Evolutionary conservation across 2,113 vertebrate genomes (phyloP).

Genomic region (Urocitellus parryii): DNA sequence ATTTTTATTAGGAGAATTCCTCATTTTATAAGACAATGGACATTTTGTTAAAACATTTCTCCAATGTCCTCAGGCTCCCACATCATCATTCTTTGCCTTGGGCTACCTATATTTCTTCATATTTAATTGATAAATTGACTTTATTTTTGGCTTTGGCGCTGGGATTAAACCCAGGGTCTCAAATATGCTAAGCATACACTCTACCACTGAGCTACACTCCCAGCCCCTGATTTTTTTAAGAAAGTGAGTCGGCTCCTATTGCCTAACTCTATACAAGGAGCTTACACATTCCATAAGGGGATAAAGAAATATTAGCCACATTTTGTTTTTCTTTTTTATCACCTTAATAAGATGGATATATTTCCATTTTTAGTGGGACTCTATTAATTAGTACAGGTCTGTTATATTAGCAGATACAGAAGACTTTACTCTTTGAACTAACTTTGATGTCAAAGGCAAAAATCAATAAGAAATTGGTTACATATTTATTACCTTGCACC

Average conservation of each 20-base stretch:
- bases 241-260: constrained; percentile 24
- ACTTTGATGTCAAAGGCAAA: constrained; percentile 57
- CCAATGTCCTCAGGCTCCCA: not conserved
- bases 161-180: not conserved
- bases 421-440: constrained; percentile 26
- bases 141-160: not conserved
- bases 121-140: constrained; percentile 53
- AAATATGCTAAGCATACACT: not conserved
- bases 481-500: constrained; percentile 84
- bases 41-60: constrained; percentile 61
- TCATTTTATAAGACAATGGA: constrained; percentile 31
- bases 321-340: constrained; percentile 54
- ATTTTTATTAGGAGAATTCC: constrained; percentile 19
- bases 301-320: constrained; percentile 15
- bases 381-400: not conserved
- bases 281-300: not conserved
- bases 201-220: not conserved
- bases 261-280: not conserved
- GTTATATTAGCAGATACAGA: not conserved
- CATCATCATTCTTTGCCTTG: constrained; percentile 1
- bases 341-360: constrained; percentile 21
- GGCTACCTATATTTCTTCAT: constrained; percentile 9
- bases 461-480: constrained; percentile 38
- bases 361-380: constrained; percentile 1
- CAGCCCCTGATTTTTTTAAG: not conserved